Evolutionary conservation across 2,888 invertebrate species (phyloP).

Genomic region (Caenorhabditis macrosperma): DNA sequence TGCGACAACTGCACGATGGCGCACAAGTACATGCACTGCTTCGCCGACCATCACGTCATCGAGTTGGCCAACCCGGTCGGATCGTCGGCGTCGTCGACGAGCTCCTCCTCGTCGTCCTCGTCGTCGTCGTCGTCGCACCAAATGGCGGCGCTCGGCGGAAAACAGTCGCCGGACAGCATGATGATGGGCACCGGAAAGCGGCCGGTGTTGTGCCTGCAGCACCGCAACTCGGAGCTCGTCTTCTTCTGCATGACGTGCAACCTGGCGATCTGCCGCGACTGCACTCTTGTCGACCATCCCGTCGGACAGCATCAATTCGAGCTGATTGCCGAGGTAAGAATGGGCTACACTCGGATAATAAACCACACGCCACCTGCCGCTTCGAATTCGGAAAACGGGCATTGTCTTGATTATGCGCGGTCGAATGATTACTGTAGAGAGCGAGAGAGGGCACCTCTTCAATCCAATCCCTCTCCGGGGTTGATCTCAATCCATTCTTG

Average conservation of each 20-base stretch:
- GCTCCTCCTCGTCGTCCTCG: slow-evolving; percentile 43
- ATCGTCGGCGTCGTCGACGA: slow-evolving; percentile 45
- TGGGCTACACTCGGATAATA: too few species aligned
- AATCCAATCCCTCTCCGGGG: too few species aligned
- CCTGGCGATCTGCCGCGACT: slow-evolving; percentile 94
- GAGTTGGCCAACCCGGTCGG: slow-evolving; percentile 21
- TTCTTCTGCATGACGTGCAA: slow-evolving; percentile 95
- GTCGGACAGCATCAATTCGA: slow-evolving; percentile 88
- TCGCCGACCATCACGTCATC: slow-evolving; percentile 85
- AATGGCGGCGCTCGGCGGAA: slow-evolving; percentile 38
- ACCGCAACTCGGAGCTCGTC: slow-evolving; percentile 87
- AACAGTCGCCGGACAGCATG: slow-evolving; percentile 34
- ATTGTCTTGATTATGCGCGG: neutral
- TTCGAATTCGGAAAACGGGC: too few species aligned
- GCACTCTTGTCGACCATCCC: slow-evolving; percentile 89
- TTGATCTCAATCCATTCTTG: neutral
- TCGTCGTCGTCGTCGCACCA: slow-evolving; percentile 45
- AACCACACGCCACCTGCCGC: too few species aligned
- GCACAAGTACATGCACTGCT: slow-evolving; percentile 99
- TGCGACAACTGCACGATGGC: slow-evolving; percentile 98
- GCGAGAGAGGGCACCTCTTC: too few species aligned
- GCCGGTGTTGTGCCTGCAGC: slow-evolving; percentile 70
- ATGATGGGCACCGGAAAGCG: slow-evolving; percentile 23
- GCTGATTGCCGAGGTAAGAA: slow-evolving; percentile 86
- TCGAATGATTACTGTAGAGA: neutral